Evolutionary conservation across 2,888 invertebrate genomes (phyloP).

Genomic region (Atethmia centrago): DNA sequence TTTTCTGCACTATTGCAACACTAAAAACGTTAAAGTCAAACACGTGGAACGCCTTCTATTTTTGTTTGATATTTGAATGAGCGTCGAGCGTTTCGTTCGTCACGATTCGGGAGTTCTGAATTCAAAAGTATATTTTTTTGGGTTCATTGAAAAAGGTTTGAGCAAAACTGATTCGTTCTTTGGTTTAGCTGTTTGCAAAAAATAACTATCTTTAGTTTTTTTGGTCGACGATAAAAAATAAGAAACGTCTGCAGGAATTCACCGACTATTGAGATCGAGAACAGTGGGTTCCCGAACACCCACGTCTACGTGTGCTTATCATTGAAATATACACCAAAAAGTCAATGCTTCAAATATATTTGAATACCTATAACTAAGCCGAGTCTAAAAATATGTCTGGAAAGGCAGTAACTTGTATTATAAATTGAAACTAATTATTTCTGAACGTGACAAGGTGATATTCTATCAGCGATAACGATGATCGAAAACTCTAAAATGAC

Average conservation of each 20-base stretch:
- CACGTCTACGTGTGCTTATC: neutral
- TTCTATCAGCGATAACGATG: neutral
- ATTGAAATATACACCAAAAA: neutral
- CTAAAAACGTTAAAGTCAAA: constrained; percentile 82
- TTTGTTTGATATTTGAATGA: constrained; percentile 80
- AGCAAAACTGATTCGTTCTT: constrained; percentile 49
- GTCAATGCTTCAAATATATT: neutral
- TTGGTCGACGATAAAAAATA: constrained; percentile 20
- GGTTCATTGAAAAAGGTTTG: constrained; percentile 49
- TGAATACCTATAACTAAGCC: neutral
- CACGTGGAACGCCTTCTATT: constrained; percentile 85
- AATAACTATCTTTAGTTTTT: neutral
- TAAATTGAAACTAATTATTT: constrained; percentile 3
- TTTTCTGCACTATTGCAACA: constrained; percentile 85
- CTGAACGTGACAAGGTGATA: neutral
- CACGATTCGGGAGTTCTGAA: constrained; percentile 79
- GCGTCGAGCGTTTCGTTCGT: constrained; percentile 78
- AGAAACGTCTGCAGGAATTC: neutral
- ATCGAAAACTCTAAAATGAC: neutral
- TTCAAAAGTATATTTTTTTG: constrained; percentile 76
- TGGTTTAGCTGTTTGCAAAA: constrained; percentile 28
- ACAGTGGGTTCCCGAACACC: constrained; percentile 9
- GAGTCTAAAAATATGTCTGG: neutral
- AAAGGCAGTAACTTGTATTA: neutral
- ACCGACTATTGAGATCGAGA: neutral